Percentiles rank a stretch among this genome's conserved stretches.
Conservation (phyloP, 2,113 vertebrate species). For the Poeciliopsis prolifica region DNA sequence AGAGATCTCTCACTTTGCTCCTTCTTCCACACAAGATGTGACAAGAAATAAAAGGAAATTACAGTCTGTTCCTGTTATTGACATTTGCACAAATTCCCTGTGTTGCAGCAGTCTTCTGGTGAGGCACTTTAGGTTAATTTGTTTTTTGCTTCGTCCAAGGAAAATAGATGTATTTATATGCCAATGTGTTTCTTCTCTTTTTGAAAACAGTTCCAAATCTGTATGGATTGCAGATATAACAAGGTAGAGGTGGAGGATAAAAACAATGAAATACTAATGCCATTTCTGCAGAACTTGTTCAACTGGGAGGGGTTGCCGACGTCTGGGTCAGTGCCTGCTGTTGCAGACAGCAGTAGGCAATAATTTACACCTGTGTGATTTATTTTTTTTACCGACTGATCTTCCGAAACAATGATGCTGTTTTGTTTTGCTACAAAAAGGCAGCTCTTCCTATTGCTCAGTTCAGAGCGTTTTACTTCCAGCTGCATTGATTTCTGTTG, state of each 20-base stretch:
- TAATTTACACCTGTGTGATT: constrained; percentile 49
- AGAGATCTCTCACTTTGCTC: constrained; percentile 50
- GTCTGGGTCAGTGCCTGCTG: constrained; percentile 26
- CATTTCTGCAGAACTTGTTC: constrained; percentile 18
- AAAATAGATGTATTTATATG: constrained; percentile 12
- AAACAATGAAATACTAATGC: constrained; percentile 18
- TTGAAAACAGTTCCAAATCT: not conserved
- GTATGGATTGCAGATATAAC: not conserved
- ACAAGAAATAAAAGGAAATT: constrained; percentile 32
- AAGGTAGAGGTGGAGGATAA: constrained; percentile 9
- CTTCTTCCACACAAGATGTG: constrained; percentile 25
- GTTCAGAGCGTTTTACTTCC: constrained; percentile 63
- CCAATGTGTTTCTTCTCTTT: not conserved
- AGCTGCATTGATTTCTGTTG: constrained; percentile 75
- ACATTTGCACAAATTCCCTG: constrained; percentile 27
- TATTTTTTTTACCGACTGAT: constrained; percentile 34
- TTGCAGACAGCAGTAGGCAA: constrained; percentile 32
- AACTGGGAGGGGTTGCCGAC: not conserved
- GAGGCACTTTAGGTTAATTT: constrained; percentile 23
- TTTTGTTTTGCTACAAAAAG: constrained; percentile 37
- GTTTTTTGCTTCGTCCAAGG: not conserved
- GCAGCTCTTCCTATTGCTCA: constrained; percentile 43
- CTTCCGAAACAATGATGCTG: constrained; percentile 49
- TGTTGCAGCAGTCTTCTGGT: constrained; percentile 2
- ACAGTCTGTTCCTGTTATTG: constrained; percentile 29